These are phyloP conservation scores for Cheilosia pagana DNA, from an alignment of 2,888 invertebrate species.

Conservation along the genomic window DNA sequence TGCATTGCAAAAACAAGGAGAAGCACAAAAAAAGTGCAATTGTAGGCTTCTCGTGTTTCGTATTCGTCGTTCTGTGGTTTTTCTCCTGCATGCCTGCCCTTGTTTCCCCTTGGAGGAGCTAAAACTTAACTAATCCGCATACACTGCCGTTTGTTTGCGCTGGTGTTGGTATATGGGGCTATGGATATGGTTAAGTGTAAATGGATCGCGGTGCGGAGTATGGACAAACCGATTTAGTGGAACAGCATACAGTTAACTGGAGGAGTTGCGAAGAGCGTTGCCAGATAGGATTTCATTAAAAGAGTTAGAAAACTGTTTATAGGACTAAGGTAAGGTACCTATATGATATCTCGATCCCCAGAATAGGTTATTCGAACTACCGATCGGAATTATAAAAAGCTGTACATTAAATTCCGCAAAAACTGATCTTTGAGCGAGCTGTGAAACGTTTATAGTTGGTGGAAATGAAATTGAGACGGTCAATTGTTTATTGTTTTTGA, in stretches of 20 bases:
- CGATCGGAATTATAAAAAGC: no score
- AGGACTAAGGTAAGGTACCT: no score
- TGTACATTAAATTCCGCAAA: no score
- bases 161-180: conserved; percentile 14
- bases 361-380: no score
- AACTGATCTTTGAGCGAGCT: no score
- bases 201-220: conserved; percentile 37
- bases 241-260: conserved; percentile 38
- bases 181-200: conserved; percentile 4
- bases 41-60: conserved; percentile 43
- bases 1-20: conserved; percentile 11
- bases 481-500: no score
- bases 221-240: conserved; percentile 42
- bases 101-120: conserved; percentile 38
- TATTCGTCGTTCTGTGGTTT: conserved; percentile 44
- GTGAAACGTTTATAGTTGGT: no score
- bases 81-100: conserved; percentile 5
- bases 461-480: no score
- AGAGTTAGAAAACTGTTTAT: no score
- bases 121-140: background rate
- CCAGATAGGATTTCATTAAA: conserved; percentile 6
- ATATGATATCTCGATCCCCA: no score
- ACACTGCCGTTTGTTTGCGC: background rate
- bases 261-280: conserved; percentile 1
- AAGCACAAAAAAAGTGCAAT: conserved; percentile 5